A percentile compares a stretch with the other conserved stretches of the same genome.
phyloP scores from a whole-genome alignment of 2,797 vertebrate genomes.

The Odontamblyopus lacepedii region DNA sequence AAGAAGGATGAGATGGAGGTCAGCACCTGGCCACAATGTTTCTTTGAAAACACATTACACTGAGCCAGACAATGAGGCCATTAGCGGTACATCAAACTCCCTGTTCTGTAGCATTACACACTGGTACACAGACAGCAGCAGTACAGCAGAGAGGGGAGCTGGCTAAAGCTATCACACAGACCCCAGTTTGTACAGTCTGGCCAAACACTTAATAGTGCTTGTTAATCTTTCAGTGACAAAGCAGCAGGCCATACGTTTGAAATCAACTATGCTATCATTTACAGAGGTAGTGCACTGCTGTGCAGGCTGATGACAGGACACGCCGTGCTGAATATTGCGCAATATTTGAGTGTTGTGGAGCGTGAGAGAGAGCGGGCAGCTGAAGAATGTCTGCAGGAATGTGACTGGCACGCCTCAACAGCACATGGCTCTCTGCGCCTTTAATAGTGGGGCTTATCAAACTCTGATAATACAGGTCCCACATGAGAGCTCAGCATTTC shows the following conservation, averaged over 20 bases:
- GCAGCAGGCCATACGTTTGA: conserved; percentile 1
- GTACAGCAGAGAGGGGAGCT: conserved; percentile 3
- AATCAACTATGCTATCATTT: conserved; percentile 4
- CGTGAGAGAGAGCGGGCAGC: conserved; percentile 28
- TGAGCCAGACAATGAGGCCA: conserved; percentile 53
- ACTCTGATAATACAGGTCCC: background rate
- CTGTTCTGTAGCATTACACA: conserved; percentile 59
- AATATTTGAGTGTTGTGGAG: conserved; percentile 30
- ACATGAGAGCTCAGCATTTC: background rate
- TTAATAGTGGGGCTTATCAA: conserved; percentile 7
- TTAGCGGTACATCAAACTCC: conserved; percentile 62
- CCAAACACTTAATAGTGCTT: conserved; percentile 19
- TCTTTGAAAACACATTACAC: conserved; percentile 70
- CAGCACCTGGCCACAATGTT: conserved; percentile 62
- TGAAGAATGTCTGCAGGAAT: conserved; percentile 50
- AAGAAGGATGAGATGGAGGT: conserved; percentile 38
- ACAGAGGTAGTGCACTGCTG: conserved; percentile 11
- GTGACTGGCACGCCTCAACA: conserved; percentile 53
- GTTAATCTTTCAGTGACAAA: conserved; percentile 17
- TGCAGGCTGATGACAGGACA: conserved; percentile 15
- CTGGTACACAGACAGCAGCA: conserved; percentile 35
- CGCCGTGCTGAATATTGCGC: conserved; percentile 20
- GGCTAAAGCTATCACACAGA: conserved; percentile 29
- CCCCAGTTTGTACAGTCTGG: conserved; percentile 11
- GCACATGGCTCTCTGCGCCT: conserved; percentile 23